Percentiles rank a stretch among this genome's conserved stretches.
Evolutionary conservation across 2,113 vertebrate species (phyloP).

Genomic region (Odontophorus gujanensis): DNA sequence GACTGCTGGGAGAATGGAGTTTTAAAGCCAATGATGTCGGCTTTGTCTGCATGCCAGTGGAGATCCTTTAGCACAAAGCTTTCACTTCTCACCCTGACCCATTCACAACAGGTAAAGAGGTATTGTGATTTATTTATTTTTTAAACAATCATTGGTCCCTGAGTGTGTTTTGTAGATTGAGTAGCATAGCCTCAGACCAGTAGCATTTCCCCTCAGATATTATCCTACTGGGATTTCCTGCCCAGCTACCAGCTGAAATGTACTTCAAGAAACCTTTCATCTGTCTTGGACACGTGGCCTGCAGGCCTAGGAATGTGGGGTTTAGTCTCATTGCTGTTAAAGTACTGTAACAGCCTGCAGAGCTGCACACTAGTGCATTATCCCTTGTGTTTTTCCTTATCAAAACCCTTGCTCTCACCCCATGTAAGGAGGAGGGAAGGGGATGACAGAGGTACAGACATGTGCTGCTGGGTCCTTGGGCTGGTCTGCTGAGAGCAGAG

Average conservation of each 20-base stretch:
- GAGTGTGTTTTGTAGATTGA: not conserved
- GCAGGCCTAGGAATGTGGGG: not conserved
- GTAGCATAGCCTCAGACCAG: not conserved
- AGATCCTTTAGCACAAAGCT: conserved; percentile 35
- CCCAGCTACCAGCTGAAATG: not conserved
- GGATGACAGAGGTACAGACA: accelerated
- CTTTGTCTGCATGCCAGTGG: not conserved
- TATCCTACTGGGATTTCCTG: not conserved
- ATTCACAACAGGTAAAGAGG: not conserved
- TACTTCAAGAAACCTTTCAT: not conserved
- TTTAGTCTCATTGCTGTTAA: not conserved
- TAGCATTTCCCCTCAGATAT: not conserved
- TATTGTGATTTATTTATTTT: not conserved
- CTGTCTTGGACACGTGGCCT: not conserved
- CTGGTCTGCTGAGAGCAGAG: not conserved
- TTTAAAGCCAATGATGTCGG: not conserved
- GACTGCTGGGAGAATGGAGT: conserved; percentile 8
- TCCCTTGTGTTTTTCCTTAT: not conserved
- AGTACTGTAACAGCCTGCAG: not conserved
- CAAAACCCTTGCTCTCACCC: not conserved
- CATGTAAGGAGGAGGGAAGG: accelerated
- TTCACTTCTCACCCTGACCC: conserved; percentile 34
- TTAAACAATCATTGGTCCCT: not conserved
- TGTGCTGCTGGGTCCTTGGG: not conserved
- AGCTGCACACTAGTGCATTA: accelerated